Evolutionary conservation across 2,113 vertebrate genomes (phyloP), one percentile per base, ranked within the genome.

Genomic region (Bujurquina vittata): DNA sequence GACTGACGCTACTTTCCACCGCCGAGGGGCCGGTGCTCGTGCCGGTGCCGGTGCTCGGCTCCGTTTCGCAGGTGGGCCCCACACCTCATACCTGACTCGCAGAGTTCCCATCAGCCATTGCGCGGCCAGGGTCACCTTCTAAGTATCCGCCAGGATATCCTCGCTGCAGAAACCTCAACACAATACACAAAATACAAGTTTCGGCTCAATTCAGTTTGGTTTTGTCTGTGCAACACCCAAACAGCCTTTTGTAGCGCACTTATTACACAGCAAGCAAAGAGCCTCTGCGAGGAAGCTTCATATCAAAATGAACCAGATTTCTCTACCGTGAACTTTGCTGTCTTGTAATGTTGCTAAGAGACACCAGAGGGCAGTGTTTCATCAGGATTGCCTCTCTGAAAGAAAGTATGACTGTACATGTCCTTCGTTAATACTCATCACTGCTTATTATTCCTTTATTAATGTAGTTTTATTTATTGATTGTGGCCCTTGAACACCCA

Each of bases 281-380:
- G 14, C 11, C 40, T 35, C n/a, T 1, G 15, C 0, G 62, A 15
- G 7, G 7, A 43, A n/a, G 62, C 33, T 65, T 43, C 63, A 46
- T 15, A 1, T 10, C 22, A 2, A 26, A 46, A 4, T 3, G 1
- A 46, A 10, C 22, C 1, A 1, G 22, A 6, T 23, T 2, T 26
- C 23, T 23, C 12, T 43, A 46, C 62, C 17, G 37, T 67, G 10
- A 67, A 46, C 26, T 26, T 14, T 46, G 20, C 61, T 46, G 22
- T 46, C 22, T 0, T 67, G 63, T 46, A 26, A 67, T 67, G 18
- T 29, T 2, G 7, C 26, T 26, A 46, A 4, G 14, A 1, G 10
- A 46, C 63, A 46, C 63, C 23, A 46, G 40, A 46, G 40, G 40
- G 17, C 63, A 67, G 40, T 67, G 40, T 67, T 46, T 7, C 14